These are phyloP conservation scores for Gambusia holbrooki DNA, from an alignment of 2,113 vertebrate genomes.

Conservation along the genomic window DNA sequence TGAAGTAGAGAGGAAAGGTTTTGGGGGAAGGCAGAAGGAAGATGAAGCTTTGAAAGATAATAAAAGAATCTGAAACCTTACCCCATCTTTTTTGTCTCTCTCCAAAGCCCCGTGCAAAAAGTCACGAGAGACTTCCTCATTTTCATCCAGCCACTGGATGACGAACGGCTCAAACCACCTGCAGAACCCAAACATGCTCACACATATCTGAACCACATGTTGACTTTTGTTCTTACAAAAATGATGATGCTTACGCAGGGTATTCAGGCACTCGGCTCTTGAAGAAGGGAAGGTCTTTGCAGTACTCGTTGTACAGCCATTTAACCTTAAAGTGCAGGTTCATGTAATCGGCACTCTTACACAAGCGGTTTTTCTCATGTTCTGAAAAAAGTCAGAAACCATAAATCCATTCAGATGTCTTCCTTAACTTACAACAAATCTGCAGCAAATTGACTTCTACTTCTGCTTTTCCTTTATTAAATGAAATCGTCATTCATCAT, in stretches of 20 bases:
- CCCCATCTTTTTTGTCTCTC: conserved; percentile 98
- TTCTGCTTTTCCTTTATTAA: background rate
- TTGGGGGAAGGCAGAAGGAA: conserved; percentile 12
- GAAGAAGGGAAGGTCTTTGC: conserved; percentile 94
- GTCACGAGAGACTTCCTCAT: conserved; percentile 96
- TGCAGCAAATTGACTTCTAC: background rate
- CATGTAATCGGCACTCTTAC: conserved; percentile 99
- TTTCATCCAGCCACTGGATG: conserved; percentile 99
- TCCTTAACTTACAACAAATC: background rate
- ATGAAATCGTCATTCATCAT: background rate
- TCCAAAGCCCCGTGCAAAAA: conserved; percentile 96
- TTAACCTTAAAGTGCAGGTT: conserved; percentile 99
- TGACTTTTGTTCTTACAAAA: background rate
- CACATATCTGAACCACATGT: background rate
- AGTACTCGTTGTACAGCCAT: conserved; percentile 98
- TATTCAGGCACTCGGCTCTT: conserved; percentile 96
- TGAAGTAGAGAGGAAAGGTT: conserved; percentile 32
- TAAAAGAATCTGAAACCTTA: conserved; percentile 57
- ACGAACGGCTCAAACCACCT: conserved; percentile 99
- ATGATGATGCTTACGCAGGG: conserved; percentile 87
- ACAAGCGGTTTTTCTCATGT: conserved; percentile 95
- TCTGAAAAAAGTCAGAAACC: conserved; percentile 74
- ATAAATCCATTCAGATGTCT: conserved; percentile 12
- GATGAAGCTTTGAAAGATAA: conserved; percentile 43
- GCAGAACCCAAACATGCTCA: background rate